Conservation (phyloP, 2,888 invertebrate species). For the Drosophila nigricruria region DNA sequence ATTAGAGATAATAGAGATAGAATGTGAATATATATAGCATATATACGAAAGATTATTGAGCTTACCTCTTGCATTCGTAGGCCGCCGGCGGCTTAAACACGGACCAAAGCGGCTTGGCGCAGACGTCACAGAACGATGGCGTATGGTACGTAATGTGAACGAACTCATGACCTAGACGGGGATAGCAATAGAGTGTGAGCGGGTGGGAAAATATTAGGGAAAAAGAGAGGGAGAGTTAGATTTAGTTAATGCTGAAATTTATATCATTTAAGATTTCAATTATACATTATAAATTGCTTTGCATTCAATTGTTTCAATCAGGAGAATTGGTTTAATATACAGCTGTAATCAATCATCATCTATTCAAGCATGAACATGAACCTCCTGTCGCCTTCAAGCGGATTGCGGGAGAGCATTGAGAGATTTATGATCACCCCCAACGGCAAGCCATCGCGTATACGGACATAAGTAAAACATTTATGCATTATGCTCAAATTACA, state of each 20-base stretch:
- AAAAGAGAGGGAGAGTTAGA: not conserved
- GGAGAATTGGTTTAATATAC: no score
- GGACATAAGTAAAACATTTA: no score
- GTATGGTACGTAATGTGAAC: slow-evolving; percentile 98
- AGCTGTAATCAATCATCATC: no score
- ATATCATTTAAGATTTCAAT: not conserved
- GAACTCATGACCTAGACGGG: slow-evolving; percentile 93
- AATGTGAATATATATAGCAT: not conserved
- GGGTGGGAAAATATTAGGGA: not conserved
- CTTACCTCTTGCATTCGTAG: slow-evolving; percentile 95
- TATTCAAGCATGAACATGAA: no score
- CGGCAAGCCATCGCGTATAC: no score
- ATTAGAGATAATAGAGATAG: not conserved
- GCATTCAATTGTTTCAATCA: not conserved
- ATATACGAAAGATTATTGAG: not conserved
- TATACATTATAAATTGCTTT: not conserved
- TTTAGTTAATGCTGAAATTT: not conserved
- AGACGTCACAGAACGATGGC: slow-evolving; percentile 99
- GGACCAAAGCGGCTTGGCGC: slow-evolving; percentile 98
- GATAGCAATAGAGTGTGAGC: not conserved
- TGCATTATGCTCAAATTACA: no score
- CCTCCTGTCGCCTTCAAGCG: no score
- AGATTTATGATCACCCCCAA: no score
- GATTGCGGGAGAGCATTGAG: no score
- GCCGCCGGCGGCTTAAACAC: slow-evolving; percentile 99